phyloP scores from a whole-genome alignment of 2,797 vertebrate species.

The Leuciscus waleckii region DNA sequence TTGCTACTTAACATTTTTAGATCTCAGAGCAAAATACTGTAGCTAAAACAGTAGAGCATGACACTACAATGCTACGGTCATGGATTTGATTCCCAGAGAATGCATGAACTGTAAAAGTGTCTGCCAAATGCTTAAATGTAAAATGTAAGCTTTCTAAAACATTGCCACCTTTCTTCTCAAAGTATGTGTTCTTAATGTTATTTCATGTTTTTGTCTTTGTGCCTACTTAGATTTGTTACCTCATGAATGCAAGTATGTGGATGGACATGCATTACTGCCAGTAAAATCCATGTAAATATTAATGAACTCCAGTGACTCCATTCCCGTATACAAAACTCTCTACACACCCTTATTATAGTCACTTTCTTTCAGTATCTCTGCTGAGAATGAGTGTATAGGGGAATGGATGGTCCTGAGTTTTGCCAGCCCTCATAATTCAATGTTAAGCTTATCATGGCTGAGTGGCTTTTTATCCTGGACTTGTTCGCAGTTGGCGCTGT shows the following conservation, averaged over 20 bases:
- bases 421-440: slow-evolving; percentile 28
- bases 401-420: slow-evolving; percentile 25
- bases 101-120: neutral
- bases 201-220: neutral
- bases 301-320: slow-evolving; percentile 28
- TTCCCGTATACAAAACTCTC: neutral
- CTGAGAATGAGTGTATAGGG: neutral
- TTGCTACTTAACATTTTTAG: neutral
- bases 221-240: neutral
- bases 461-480: slow-evolving; percentile 51
- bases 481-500: slow-evolving; percentile 31
- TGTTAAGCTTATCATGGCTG: slow-evolving; percentile 50
- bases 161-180: neutral
- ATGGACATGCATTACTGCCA: slow-evolving; percentile 3
- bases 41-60: neutral
- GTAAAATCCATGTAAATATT: slow-evolving; percentile 27
- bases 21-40: neutral
- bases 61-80: neutral
- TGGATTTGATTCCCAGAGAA: neutral
- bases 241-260: neutral
- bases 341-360: neutral
- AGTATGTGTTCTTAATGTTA: neutral
- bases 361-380: neutral
- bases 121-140: neutral
- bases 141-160: neutral